A percentile compares a stretch with the other conserved stretches of the same genome.
These are phyloP conservation scores for Gordius sp. DNA, from an alignment of 2,888 invertebrate species.

Conservation along the genomic window DNA sequence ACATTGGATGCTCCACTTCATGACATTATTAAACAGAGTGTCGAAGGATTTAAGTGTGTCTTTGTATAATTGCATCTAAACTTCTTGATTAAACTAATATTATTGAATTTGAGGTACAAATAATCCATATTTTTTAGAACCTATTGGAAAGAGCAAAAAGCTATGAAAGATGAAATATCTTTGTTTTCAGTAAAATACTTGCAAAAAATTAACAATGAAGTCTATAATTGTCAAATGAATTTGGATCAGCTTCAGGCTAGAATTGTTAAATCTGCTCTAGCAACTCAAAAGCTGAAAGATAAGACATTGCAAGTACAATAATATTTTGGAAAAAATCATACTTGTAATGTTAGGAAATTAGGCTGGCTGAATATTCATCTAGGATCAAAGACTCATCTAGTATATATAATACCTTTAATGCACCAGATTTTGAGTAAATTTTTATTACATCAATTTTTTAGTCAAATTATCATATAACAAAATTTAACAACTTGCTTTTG, in stretches of 20 bases:
- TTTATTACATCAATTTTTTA: too few relatives aligned
- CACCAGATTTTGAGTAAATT: too few relatives aligned
- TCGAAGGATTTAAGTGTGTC: background rate
- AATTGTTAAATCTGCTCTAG: background rate
- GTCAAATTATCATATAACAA: too few relatives aligned
- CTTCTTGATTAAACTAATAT: background rate
- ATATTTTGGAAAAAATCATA: too few relatives aligned
- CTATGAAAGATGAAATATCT: conserved; percentile 2
- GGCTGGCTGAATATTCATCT: too few relatives aligned
- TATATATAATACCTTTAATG: too few relatives aligned
- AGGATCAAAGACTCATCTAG: too few relatives aligned
- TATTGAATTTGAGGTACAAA: background rate
- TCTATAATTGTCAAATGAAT: background rate
- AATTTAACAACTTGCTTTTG: too few relatives aligned
- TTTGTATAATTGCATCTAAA: background rate
- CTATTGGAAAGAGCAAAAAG: conserved; percentile 9
- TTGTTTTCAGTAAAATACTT: background rate
- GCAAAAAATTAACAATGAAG: background rate
- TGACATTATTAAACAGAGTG: background rate
- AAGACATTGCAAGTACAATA: background rate
- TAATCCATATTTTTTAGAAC: conserved; percentile 3
- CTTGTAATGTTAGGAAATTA: too few relatives aligned
- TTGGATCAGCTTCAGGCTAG: background rate
- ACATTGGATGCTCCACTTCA: background rate
- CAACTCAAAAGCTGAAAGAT: background rate